These are phyloP conservation scores for Brachypalpus laphriformis DNA, from an alignment of 2,888 invertebrate genomes.

Conservation along the genomic window DNA sequence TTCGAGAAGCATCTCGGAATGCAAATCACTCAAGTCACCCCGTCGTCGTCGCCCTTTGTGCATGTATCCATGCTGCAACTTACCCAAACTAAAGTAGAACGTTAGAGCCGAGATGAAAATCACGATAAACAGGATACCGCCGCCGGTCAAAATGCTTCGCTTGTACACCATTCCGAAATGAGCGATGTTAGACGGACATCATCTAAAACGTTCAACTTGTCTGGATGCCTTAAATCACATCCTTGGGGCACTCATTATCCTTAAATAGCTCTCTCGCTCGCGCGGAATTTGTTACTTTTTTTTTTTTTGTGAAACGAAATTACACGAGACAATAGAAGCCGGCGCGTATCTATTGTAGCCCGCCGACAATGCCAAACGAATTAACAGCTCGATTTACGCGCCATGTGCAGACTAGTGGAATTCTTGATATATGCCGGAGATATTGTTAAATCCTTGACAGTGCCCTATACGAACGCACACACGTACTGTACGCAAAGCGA, in stretches of 20 bases:
- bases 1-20: neutral
- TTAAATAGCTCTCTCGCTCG: constrained; percentile 29
- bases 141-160: constrained; percentile 81
- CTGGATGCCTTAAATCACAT: constrained; percentile 65
- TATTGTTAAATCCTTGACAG: constrained; percentile 42
- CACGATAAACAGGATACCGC: constrained; percentile 79
- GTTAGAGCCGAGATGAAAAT: constrained; percentile 80
- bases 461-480: constrained; percentile 8
- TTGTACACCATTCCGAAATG: constrained; percentile 79
- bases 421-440: constrained; percentile 20
- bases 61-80: constrained; percentile 69
- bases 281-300: constrained; percentile 16
- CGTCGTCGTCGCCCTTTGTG: neutral
- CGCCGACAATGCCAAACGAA: constrained; percentile 15
- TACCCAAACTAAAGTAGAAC: constrained; percentile 82
- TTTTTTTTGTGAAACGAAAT: constrained; percentile 11
- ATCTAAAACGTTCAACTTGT: constrained; percentile 51
- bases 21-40: constrained; percentile 40
- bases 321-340: constrained; percentile 27
- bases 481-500: neutral
- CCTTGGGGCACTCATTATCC: constrained; percentile 52
- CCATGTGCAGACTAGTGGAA: constrained; percentile 37
- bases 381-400: constrained; percentile 40
- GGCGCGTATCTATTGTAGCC: constrained; percentile 1
- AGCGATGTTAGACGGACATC: constrained; percentile 31